Evolutionary conservation across 1,140 invertebrate genomes (phyloP).

Genomic region (Delia radicum): DNA sequence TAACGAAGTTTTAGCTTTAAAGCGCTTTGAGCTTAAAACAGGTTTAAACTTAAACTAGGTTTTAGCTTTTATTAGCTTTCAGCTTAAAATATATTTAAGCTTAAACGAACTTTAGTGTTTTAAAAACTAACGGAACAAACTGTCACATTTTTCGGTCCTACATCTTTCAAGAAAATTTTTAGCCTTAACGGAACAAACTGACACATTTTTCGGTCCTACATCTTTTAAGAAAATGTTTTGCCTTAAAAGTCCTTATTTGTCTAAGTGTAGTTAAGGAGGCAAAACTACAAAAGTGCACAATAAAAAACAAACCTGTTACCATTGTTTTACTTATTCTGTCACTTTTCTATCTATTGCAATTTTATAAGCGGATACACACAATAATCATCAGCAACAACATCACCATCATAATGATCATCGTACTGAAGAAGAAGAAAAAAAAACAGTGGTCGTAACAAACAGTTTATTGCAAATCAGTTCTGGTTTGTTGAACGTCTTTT

Average conservation of each 20-base stretch:
- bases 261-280: background rate
- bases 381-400: background rate
- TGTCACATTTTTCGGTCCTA: too few relatives aligned
- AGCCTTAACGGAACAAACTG: too few relatives aligned
- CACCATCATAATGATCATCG: background rate
- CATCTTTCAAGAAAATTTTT: too few relatives aligned
- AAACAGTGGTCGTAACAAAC: background rate
- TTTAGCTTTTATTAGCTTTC: too few relatives aligned
- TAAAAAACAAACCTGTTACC: background rate
- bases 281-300: background rate
- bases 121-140: too few relatives aligned
- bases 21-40: too few relatives aligned
- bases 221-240: too few relatives aligned
- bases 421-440: background rate
- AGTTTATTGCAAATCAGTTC: constrained; percentile 11
- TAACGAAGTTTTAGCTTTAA: too few relatives aligned
- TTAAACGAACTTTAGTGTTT: too few relatives aligned
- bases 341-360: background rate
- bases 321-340: background rate
- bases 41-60: too few relatives aligned
- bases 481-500: background rate
- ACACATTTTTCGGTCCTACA: too few relatives aligned
- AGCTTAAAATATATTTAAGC: too few relatives aligned
- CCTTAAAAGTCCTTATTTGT: background rate
- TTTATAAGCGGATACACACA: background rate